Evolutionary conservation across 2,113 vertebrate genomes (phyloP).

Genomic region (Pseudopipra pipra): DNA sequence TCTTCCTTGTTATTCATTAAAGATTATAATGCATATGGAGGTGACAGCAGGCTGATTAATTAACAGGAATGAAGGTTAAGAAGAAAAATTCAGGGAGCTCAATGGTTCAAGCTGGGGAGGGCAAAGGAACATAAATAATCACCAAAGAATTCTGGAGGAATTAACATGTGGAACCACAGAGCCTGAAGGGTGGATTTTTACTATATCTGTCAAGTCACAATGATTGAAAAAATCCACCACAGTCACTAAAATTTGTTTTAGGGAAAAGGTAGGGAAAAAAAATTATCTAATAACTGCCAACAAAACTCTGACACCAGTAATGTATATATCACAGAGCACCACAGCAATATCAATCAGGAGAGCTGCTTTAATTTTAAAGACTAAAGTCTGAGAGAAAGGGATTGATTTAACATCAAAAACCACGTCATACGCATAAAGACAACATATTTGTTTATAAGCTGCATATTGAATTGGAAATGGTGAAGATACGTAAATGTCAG

Average conservation of each 20-base stretch:
- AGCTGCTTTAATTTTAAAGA: neutral
- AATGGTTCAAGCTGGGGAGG: neutral
- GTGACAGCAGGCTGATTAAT: constrained; percentile 36
- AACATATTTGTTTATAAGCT: neutral
- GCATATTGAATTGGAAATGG: neutral
- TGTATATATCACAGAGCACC: neutral
- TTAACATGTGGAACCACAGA: neutral
- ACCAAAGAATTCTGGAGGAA: neutral
- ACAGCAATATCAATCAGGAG: neutral
- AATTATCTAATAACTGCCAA: neutral
- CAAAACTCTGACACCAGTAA: neutral
- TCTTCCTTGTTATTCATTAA: neutral
- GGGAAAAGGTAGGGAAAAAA: neutral
- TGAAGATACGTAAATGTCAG: neutral
- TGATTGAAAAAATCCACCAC: neutral
- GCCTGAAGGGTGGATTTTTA: neutral
- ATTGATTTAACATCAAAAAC: neutral
- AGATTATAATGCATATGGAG: neutral
- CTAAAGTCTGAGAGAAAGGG: neutral
- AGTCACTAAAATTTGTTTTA: neutral
- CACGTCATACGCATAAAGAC: neutral
- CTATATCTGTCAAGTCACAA: neutral
- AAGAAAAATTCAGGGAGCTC: constrained; percentile 36
- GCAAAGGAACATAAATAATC: constrained; percentile 43
- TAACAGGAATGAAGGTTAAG: constrained; percentile 31